Conservation (phyloP, 1,140 invertebrate species). For the Zaprionus tsacasi region DNA sequence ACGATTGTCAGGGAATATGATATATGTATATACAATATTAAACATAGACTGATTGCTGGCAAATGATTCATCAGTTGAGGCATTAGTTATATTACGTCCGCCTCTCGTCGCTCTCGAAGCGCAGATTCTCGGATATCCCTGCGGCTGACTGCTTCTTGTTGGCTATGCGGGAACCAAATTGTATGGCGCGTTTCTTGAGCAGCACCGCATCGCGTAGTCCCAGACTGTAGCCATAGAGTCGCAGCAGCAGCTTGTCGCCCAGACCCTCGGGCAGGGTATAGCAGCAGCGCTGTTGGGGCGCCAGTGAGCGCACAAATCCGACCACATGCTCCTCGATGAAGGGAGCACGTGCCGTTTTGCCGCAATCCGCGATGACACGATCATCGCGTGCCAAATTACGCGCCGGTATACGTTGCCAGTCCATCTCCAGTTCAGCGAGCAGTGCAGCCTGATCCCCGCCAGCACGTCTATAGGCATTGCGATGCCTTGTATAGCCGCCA, state of each 20-base stretch:
- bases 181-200: constrained; percentile 96
- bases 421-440: constrained; percentile 89
- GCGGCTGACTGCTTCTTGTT: constrained; percentile 95
- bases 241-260: constrained; percentile 97
- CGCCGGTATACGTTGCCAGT: constrained; percentile 93
- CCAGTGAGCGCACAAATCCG: constrained; percentile 88
- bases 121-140: constrained; percentile 87
- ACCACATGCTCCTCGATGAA: constrained; percentile 97
- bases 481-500: constrained; percentile 96
- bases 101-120: not conserved
- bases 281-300: constrained; percentile 91
- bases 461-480: constrained; percentile 87
- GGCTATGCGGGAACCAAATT: constrained; percentile 98
- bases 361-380: constrained; percentile 92
- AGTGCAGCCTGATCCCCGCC: constrained; percentile 85
- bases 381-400: constrained; percentile 98
- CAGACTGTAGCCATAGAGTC: constrained; percentile 90
- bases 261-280: constrained; percentile 89
- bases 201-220: constrained; percentile 88
- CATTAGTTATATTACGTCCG: not conserved
- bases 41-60: not conserved
- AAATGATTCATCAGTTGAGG: too few relatives aligned
- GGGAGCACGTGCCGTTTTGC: constrained; percentile 93
- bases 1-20: not conserved
- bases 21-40: not conserved